Conservation (phyloP, 2,113 vertebrate genomes). For the Todiramphus chloris region DNA sequence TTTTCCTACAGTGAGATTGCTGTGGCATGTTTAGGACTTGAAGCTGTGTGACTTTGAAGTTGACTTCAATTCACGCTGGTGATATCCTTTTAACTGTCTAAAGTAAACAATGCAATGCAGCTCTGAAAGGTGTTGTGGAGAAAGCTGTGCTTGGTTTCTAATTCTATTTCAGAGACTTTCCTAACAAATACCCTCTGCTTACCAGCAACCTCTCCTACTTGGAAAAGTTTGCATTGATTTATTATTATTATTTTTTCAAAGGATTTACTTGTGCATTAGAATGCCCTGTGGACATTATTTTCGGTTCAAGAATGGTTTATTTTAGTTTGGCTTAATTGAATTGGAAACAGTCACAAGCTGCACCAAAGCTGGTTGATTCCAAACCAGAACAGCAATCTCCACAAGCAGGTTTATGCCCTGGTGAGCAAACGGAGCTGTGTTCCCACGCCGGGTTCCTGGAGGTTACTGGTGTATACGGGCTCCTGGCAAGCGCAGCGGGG, state of each 20-base stretch:
- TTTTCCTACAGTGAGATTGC: conserved; percentile 50
- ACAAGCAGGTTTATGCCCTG: neutral
- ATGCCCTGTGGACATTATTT: conserved; percentile 33
- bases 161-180: conserved; percentile 32
- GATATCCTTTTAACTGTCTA: conserved; percentile 54
- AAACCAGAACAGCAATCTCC: neutral
- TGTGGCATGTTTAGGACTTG: conserved; percentile 43
- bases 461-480: rapidly evolving
- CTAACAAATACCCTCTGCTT: conserved; percentile 26
- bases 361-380: neutral
- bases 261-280: conserved; percentile 39
- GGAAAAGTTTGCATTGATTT: conserved; percentile 39
- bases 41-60: conserved; percentile 50
- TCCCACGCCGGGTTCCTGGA: neutral
- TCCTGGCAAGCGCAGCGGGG: rapidly evolving
- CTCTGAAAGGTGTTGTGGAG: neutral
- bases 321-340: conserved; percentile 47
- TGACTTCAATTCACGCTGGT: conserved; percentile 38
- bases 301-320: conserved; percentile 42
- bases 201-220: conserved; percentile 1
- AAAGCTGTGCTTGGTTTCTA: neutral
- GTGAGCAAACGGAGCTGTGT: neutral
- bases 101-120: conserved; percentile 8
- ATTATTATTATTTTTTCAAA: conserved; percentile 58
- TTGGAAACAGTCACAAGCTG: conserved; percentile 27